A percentile compares a stretch with the other conserved stretches of the same genome.
phyloP scores from a whole-genome alignment of 2,113 vertebrate species.

The Elephantulus edwardii region DNA sequence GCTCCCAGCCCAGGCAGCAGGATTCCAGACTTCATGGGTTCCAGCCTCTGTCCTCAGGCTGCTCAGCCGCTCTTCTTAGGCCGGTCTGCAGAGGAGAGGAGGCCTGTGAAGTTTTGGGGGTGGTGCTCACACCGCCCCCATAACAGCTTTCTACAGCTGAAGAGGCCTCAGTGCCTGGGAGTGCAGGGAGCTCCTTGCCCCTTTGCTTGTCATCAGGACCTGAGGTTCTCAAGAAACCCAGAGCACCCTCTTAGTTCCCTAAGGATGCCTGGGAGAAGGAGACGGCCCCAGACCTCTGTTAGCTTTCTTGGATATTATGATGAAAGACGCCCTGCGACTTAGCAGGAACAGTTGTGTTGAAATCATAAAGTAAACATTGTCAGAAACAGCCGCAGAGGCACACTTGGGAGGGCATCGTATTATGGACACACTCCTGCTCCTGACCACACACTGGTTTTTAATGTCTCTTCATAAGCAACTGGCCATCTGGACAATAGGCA shows the following conservation, averaged over 20 bases:
- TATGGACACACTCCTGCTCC: no score
- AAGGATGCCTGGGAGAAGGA: background rate
- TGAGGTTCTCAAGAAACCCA: background rate
- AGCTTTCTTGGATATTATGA: background rate
- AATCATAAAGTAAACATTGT: conserved; percentile 43
- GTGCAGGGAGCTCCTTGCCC: background rate
- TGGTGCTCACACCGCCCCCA: no score
- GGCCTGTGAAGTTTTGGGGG: rapidly evolving
- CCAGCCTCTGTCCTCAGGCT: background rate
- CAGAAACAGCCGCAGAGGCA: rapidly evolving
- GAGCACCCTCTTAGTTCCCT: background rate
- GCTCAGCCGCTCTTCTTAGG: background rate
- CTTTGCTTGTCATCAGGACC: background rate
- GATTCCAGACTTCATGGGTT: no score
- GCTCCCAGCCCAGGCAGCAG: no score
- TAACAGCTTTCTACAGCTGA: background rate
- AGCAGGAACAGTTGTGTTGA: background rate
- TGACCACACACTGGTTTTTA: no score
- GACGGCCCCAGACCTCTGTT: background rate
- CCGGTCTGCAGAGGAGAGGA: background rate
- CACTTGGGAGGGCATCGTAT: background rate
- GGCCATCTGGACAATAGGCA: no score
- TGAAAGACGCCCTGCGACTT: background rate
- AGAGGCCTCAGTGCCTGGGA: background rate
- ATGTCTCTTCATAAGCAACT: no score